These are phyloP conservation scores for Phytoseiulus persimilis DNA, from an alignment of 2,888 invertebrate species.

Conservation along the genomic window DNA sequence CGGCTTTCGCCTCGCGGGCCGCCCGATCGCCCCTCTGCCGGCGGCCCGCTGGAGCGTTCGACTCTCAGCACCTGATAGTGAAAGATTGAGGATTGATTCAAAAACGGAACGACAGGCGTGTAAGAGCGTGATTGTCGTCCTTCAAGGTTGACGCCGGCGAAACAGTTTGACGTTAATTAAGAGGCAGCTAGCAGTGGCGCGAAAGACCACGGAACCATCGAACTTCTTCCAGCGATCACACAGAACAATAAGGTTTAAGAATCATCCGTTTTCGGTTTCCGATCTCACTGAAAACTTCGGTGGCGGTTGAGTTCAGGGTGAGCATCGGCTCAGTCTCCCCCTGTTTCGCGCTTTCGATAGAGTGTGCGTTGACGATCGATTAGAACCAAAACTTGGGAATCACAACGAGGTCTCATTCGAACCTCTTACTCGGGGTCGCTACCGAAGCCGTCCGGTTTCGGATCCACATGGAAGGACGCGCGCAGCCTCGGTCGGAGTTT, in stretches of 20 bases:
- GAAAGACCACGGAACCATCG: not conserved
- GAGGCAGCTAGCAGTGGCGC: not conserved
- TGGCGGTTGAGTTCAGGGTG: too few species aligned
- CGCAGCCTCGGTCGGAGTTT: not conserved
- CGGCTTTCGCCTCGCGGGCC: not conserved
- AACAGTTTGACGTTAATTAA: not conserved
- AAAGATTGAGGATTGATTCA: conserved; percentile 5
- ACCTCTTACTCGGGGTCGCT: too few species aligned
- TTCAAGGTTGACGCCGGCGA: not conserved
- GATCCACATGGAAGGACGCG: too few species aligned
- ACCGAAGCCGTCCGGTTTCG: too few species aligned
- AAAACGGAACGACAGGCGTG: not conserved
- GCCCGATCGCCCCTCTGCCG: not conserved
- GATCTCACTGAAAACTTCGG: too few species aligned
- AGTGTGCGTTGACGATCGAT: too few species aligned
- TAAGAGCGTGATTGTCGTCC: not conserved
- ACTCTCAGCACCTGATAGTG: not conserved
- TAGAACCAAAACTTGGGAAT: too few species aligned
- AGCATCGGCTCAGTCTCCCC: too few species aligned
- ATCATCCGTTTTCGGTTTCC: too few species aligned
- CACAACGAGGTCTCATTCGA: too few species aligned
- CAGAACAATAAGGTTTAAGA: too few species aligned
- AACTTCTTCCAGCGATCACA: not conserved
- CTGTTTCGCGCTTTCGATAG: too few species aligned
- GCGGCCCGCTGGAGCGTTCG: not conserved